phyloP scores from a whole-genome alignment of 23 tunicate genomes.

The Trididemnum miniatum region DNA sequence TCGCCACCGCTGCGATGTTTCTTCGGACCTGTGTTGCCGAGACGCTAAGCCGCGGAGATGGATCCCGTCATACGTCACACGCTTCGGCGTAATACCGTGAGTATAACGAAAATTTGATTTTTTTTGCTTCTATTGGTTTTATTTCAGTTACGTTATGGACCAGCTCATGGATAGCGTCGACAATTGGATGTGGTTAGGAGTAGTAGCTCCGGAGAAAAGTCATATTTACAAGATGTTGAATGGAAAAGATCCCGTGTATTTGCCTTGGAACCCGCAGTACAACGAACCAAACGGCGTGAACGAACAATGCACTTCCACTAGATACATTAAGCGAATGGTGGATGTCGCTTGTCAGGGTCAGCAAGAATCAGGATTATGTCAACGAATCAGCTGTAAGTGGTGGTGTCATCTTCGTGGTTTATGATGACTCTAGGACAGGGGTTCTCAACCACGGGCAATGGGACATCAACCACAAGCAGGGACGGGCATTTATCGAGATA shows the following conservation, averaged over 20 bases:
- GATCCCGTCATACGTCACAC: too few relatives aligned
- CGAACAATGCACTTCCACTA: neutral
- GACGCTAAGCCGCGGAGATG: too few relatives aligned
- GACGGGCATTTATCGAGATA: too few relatives aligned
- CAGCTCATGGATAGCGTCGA: neutral
- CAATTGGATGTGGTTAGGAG: neutral
- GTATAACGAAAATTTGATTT: too few relatives aligned
- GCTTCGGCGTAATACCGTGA: too few relatives aligned
- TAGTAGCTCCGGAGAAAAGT: neutral
- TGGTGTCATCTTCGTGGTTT: too few relatives aligned
- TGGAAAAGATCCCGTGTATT: neutral
- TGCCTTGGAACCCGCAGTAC: neutral
- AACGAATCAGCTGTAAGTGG: conserved; percentile 5
- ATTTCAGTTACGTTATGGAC: neutral
- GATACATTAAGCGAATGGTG: neutral
- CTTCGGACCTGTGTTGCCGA: too few relatives aligned
- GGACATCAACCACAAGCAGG: too few relatives aligned
- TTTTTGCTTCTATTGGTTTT: neutral
- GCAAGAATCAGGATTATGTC: neutral
- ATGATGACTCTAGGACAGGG: too few relatives aligned
- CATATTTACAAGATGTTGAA: neutral
- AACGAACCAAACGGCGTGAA: neutral
- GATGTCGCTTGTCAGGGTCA: neutral
- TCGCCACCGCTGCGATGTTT: too few relatives aligned
- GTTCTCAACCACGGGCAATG: too few relatives aligned